Percentiles rank a stretch among this genome's conserved stretches.
Evolutionary conservation across 2,113 vertebrate genomes (phyloP).

Genomic region (Sinocyclocheilus anophthalmus): DNA sequence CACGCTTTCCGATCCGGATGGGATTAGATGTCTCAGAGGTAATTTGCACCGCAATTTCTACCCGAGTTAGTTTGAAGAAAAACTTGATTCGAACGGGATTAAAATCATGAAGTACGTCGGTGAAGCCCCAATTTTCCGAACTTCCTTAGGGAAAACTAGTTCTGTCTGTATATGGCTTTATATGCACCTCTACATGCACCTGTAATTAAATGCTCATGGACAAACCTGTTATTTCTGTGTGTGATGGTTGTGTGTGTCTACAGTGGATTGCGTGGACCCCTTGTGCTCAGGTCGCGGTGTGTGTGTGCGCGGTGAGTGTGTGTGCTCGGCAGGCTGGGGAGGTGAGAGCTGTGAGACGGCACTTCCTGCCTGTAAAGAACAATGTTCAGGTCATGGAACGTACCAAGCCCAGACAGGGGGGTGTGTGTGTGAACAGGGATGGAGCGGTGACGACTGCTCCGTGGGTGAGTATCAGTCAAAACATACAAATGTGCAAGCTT

Average conservation of each 20-base stretch:
- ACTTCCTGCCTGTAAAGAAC: conserved; percentile 81
- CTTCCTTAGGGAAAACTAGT: neutral
- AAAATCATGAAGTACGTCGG: neutral
- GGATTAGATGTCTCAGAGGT: conserved; percentile 30
- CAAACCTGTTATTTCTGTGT: conserved; percentile 3
- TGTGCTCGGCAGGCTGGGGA: conserved; percentile 61
- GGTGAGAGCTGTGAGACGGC: conserved; percentile 61
- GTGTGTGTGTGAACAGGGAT: conserved; percentile 82
- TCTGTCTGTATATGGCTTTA: neutral
- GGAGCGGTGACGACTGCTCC: conserved; percentile 60
- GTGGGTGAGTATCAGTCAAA: conserved; percentile 55
- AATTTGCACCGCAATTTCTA: conserved; percentile 14
- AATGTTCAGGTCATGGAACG: conserved; percentile 82
- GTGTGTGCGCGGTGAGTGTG: conserved; percentile 84
- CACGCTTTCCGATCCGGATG: neutral
- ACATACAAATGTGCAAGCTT: neutral
- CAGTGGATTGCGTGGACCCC: conserved; percentile 86
- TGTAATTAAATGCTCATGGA: neutral
- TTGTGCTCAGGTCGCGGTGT: conserved; percentile 82
- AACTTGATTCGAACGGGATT: neutral
- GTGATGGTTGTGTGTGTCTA: conserved; percentile 41
- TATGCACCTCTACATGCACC: neutral
- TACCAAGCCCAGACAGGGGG: conserved; percentile 75
- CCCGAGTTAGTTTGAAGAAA: neutral
- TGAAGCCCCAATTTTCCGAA: neutral